Conservation (phyloP, 2,888 invertebrate genomes). For the Lagria hirta region DNA sequence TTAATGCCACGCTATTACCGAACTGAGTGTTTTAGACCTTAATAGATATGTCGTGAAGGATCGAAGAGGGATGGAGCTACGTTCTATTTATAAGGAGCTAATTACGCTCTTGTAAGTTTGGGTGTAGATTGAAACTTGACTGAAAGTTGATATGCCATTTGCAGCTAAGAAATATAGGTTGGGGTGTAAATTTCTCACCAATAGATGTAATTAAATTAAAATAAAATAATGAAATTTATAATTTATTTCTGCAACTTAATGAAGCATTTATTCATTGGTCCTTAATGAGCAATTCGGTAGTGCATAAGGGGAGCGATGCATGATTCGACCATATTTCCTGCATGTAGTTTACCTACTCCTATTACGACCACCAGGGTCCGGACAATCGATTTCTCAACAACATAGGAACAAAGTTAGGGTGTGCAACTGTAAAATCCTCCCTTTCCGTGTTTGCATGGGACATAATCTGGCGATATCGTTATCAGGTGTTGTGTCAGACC, state of each 20-base stretch:
- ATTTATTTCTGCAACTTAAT: no score
- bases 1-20: slow-evolving; percentile 30
- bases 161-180: slow-evolving; percentile 6
- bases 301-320: slow-evolving; percentile 15
- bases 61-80: slow-evolving; percentile 8
- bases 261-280: not conserved
- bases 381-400: slow-evolving; percentile 22
- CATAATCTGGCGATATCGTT: slow-evolving; percentile 32
- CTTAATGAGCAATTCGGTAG: not conserved
- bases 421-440: slow-evolving; percentile 35
- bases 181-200: no score
- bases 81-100: slow-evolving; percentile 24
- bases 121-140: slow-evolving; percentile 14
- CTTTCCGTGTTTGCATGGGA: slow-evolving; percentile 38
- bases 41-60: slow-evolving; percentile 31
- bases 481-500: slow-evolving; percentile 27
- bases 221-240: no score
- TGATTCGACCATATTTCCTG: slow-evolving; percentile 23
- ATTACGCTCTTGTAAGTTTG: slow-evolving; percentile 21
- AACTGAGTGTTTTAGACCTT: slow-evolving; percentile 22
- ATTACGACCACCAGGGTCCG: slow-evolving; percentile 8
- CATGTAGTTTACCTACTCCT: slow-evolving; percentile 13
- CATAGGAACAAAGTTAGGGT: slow-evolving; percentile 14
- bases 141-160: slow-evolving; percentile 14
- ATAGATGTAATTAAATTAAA: not conserved